Percentiles rank a stretch among this genome's conserved stretches.
Conservation (phyloP, 2,113 vertebrate species). For the Notarius quadriscutis region DNA sequence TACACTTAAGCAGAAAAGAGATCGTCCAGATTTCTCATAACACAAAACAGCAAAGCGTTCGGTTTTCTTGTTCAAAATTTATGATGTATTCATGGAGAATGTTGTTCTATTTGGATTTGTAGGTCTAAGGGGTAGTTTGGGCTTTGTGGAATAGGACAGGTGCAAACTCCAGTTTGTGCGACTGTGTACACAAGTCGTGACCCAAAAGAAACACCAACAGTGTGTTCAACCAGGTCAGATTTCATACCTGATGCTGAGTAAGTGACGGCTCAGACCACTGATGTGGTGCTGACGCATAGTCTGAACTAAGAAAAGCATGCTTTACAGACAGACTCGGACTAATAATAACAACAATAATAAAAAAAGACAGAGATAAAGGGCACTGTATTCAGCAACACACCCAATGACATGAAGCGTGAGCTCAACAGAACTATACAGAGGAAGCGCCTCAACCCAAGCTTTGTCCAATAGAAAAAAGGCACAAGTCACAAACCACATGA, state of each 20-base stretch:
- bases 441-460: background rate
- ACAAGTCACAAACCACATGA: background rate
- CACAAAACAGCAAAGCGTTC: background rate
- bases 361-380: conserved; percentile 4
- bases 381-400: background rate
- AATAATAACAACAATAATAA: background rate
- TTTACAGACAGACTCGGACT: background rate
- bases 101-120: background rate
- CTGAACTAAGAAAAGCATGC: background rate
- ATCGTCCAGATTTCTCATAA: background rate
- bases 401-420: conserved; percentile 17
- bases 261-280: background rate
- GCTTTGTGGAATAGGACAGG: conserved; percentile 15
- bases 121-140: background rate
- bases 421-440: background rate
- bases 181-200: conserved; percentile 4
- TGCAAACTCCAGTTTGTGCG: conserved; percentile 34
- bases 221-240: conserved; percentile 20
- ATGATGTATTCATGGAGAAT: too few relatives aligned
- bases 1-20: background rate
- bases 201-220: conserved; percentile 24
- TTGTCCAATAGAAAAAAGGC: conserved; percentile 1
- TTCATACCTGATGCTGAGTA: conserved; percentile 1
- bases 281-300: background rate
- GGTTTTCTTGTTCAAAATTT: background rate